These are phyloP conservation scores for Tetrax tetrax DNA, from an alignment of 2,113 vertebrate species.

Conservation along the genomic window DNA sequence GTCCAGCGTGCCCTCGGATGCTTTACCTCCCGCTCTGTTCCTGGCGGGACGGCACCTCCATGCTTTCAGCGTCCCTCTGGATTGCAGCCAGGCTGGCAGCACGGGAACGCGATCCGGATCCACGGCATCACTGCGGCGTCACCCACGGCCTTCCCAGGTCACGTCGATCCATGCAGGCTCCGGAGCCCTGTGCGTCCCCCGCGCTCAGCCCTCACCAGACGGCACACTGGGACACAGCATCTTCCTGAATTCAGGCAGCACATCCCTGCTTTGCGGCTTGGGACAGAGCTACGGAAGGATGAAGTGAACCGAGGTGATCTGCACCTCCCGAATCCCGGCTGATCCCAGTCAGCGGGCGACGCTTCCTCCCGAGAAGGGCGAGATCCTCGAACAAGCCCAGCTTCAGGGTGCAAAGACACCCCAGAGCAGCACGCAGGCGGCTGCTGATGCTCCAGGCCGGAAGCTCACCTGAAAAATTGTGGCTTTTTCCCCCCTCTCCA, in stretches of 20 bases:
- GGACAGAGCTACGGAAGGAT: background rate
- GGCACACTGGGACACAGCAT: rapidly evolving
- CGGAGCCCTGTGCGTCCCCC: rapidly evolving
- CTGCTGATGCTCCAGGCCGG: background rate
- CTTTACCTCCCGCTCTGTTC: rapidly evolving
- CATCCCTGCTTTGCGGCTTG: rapidly evolving
- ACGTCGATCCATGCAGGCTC: rapidly evolving
- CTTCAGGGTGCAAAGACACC: rapidly evolving
- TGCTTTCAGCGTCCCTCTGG: background rate
- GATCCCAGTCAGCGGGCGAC: background rate
- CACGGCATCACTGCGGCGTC: rapidly evolving
- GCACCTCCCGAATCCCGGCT: background rate
- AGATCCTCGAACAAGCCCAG: background rate
- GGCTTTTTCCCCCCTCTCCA: too few species aligned
- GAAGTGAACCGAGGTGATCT: rapidly evolving
- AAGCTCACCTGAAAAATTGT: background rate
- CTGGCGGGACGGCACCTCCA: rapidly evolving
- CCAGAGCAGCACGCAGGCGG: background rate
- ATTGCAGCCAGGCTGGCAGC: background rate
- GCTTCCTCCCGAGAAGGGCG: rapidly evolving
- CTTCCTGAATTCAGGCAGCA: background rate
- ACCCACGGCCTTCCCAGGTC: rapidly evolving
- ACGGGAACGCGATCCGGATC: rapidly evolving
- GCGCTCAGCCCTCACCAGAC: background rate
- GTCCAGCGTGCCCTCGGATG: background rate